Base-by-base conservation (phyloP, 2,888 invertebrate genomes). In the Lamproptera curius region DNA sequence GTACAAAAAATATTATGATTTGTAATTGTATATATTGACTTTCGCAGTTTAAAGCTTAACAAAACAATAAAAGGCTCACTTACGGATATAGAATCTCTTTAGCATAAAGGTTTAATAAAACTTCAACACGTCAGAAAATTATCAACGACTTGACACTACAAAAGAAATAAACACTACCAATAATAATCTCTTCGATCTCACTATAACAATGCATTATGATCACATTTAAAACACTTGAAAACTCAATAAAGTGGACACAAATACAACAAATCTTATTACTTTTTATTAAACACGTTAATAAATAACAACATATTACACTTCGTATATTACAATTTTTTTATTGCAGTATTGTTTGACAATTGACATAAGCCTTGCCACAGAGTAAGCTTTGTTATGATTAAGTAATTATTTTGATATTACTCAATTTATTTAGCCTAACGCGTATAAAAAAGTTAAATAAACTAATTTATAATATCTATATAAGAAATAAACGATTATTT, bases 101-200 rank as follows among this genome's bases (percentile, higher is more conserved):
- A 13, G n/a, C 13, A 13, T 3, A 13, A 46, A 53, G 49, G 50
- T 48, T 54, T 54, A 56, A 45, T 49, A 46, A 49, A 52, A 53
- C 52, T 37, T 38, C 53, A 65, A 66, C 65, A 70, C 75, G 74
- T 75, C 75, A 75, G 66, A 61, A 50, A 56, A 57, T 61, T 61
- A 36, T 41, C 39, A 38, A 52, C 51, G 38, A 51, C 49, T 54
- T 38, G 38, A 50, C 51, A 50, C 40, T 52, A 58, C 56, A 60
- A 52, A 57, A 59, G 59, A 62, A 55, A 58, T 56, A 58, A 54
- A 57, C 49, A 54, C 55, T 54, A 55, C 43, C 46, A 49, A 53
- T 50, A 57, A 65, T 67, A 67, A 65, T 69, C 69, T 67, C 63
- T 70, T 62, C 31, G 49, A 52, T 53, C 46, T 42, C 61, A 60